Base-by-base conservation (phyloP, 2,888 invertebrate species). In the Peribatodes rhomboidaria region DNA sequence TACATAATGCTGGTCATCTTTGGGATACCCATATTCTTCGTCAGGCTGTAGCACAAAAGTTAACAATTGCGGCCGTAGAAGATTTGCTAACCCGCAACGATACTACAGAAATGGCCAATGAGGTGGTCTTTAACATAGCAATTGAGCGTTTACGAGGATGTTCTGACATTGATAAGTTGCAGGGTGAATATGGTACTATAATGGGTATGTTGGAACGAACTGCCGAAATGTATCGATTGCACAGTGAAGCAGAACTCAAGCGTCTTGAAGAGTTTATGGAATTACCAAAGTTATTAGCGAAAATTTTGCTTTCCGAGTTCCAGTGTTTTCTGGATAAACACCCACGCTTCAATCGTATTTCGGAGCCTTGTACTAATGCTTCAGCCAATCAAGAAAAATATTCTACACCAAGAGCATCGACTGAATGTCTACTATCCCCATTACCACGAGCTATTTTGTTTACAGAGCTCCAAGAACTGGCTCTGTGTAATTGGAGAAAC, bases 11-110 rank as follows among this genome's bases (percentile, higher is more conserved):
- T 1, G 84, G 85, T 20, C 87, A 88, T 76, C 79, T 92, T 16
- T 90, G 87, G 85, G 88, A 90, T 69, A 77, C 82, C 61, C 92
- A 91, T 71, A 86, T 89, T 68, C 59, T 86, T 56, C 87, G 92
- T 13, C 77, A 84, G 22, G 87, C 84, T 59, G 78, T 86, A 14
- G 87, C 84, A 20, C 89, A 88, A 72, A 89, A 86, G 64, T 71
- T 92, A 31, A 88, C 87, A 3, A 81, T 88, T 53, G 82, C 87
- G n/a, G 84, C 86, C 35, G 86, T 92, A 6, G 92, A 92, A 79
- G 90, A 91, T 72, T 74, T 90, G 31, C 73, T 88, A 13, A 87
- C 86, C 22, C 85, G 58, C 66, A 76, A 92, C 66, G 92, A 92
- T 75, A 62, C 77, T 3, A 62, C 77, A 8, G 84, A 92, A 71